These are phyloP conservation scores for Octodon degus DNA, from an alignment of 2,113 vertebrate genomes.

Conservation along the genomic window DNA sequence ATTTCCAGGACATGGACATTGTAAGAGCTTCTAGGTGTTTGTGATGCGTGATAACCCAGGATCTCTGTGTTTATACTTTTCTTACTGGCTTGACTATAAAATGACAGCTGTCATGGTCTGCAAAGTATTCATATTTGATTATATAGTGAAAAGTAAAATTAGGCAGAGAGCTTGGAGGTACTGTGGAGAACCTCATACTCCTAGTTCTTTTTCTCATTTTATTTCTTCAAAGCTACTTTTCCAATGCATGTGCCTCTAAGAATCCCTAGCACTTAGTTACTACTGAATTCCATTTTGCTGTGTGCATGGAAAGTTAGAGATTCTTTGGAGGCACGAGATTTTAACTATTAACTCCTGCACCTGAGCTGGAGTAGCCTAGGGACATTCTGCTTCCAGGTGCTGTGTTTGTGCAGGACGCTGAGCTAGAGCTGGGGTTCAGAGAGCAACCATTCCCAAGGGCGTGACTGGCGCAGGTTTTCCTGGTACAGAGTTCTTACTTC, in stretches of 20 bases:
- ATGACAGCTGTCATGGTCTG: not conserved
- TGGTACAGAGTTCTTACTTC: not conserved
- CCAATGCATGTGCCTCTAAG: slow-evolving; percentile 36
- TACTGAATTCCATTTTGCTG: not conserved
- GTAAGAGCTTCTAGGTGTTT: not conserved
- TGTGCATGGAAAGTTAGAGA: not conserved
- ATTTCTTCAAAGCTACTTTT: not conserved
- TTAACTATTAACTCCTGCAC: not conserved
- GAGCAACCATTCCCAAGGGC: not conserved
- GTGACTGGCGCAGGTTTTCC: not conserved
- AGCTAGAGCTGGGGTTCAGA: not conserved
- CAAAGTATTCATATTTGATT: slow-evolving; percentile 24
- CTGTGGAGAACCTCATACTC: not conserved
- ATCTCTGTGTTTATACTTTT: not conserved
- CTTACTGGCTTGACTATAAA: slow-evolving; percentile 35
- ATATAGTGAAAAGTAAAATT: not conserved
- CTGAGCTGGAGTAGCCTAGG: slow-evolving; percentile 54
- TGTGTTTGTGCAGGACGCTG: not conserved
- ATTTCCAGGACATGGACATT: not conserved
- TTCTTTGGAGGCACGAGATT: not conserved
- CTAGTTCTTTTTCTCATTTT: not conserved
- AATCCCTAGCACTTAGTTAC: not conserved
- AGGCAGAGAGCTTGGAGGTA: not conserved
- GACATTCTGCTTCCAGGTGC: slow-evolving; percentile 40
- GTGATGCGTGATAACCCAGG: not conserved